Evolutionary conservation across 92 coral and sea anemone genomes (phyloP), one percentile per base, ranked within the genome.

Genomic region (Micromussa lordhowensis): DNA sequence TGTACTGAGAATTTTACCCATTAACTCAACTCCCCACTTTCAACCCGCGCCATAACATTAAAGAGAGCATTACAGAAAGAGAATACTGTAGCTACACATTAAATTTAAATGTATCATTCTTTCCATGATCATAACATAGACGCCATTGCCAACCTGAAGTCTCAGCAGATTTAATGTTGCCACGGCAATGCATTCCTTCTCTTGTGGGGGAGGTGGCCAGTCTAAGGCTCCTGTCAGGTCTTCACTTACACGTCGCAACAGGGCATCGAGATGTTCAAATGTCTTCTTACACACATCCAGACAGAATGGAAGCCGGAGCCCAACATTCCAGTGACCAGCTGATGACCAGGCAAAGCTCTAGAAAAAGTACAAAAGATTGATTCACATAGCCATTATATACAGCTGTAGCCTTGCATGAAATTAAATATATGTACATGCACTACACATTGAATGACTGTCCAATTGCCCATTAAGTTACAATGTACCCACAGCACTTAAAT

Each of bases 201-300:
- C 99, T 89, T 97, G 99, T 64, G 99, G 98, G 81, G 99, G 99
- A 76, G 99, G 99, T 72, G 99, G 99, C 99, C 99, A 97, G 90
- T 97, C 99, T 22, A 94, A 93, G 16, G 98, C 95, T n/a, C 99
- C 99, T 68, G 96, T 96, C 66, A 97, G 89, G 82, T 97, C 99
- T 80, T 97, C 99, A 88, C 98, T 97, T 3, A 97, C 99, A 81
- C 99, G 89, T 38, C 99, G 87, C 78, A 97, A 68, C 87, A 97
- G 91, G 74, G 99, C 96, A 87, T 97, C 99, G 40, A 97, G 94
- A 78, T 89, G 86, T 55, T 97, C 99, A 83, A 97, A 97, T 7
- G 99, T 97, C 87, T 82, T 96, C 86, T 93, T 94, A 80, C 98
- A 92, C 55, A 97, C 99, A 94, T 97, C 99, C 30, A 97, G 95